Evolutionary conservation across 1,140 invertebrate genomes (phyloP).

Genomic region (Papilio machaon): DNA sequence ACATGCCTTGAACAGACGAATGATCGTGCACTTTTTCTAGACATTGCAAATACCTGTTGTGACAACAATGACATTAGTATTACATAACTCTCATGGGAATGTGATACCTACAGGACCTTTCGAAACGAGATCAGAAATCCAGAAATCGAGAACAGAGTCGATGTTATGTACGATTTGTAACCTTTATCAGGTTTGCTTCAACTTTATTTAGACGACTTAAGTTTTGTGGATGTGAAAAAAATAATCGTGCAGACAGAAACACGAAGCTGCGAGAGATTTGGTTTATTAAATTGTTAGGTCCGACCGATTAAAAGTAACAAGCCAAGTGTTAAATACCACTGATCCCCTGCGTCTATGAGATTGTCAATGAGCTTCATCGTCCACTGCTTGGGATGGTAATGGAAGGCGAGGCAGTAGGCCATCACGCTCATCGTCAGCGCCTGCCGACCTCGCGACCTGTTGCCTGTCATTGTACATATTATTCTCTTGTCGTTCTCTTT

Average conservation of each 20-base stretch:
- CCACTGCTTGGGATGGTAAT: conserved; percentile 82
- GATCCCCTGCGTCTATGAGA: conserved; percentile 77
- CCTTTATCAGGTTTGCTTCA: no score
- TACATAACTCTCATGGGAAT: background rate
- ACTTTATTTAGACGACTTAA: background rate
- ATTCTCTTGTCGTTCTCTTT: background rate
- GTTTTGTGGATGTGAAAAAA: background rate
- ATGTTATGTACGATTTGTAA: background rate
- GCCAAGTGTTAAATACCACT: conserved; percentile 58
- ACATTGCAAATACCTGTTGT: conserved; percentile 69
- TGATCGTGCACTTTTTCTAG: conserved; percentile 76
- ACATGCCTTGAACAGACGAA: conserved; percentile 71
- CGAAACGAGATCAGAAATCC: no score
- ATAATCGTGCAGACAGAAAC: no score
- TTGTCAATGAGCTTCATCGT: conserved; percentile 79
- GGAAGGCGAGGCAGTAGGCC: conserved; percentile 81
- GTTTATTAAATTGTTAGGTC: background rate
- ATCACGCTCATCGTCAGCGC: conserved; percentile 81
- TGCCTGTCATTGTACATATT: conserved; percentile 47
- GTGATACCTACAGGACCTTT: background rate
- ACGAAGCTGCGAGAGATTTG: background rate
- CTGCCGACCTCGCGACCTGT: conserved; percentile 75
- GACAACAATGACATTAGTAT: background rate
- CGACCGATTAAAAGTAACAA: background rate
- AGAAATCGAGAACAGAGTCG: no score